Percentiles rank a stretch among this genome's conserved stretches.
These are phyloP conservation scores for Ephydatia muelleri DNA, from an alignment of 37 sponge, comb jelly and placozoan species.

Conservation along the genomic window DNA sequence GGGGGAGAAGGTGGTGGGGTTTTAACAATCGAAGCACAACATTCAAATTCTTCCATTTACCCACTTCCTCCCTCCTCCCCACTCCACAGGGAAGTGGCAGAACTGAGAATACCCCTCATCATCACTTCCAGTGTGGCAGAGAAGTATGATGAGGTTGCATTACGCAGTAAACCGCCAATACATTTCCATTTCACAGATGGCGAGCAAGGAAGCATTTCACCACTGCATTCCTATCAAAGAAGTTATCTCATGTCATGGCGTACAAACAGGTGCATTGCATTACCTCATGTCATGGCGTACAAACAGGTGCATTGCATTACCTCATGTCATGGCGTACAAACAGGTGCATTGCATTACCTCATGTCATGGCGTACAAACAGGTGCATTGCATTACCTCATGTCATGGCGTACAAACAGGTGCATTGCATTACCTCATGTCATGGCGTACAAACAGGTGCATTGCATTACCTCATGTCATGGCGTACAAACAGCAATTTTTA, in stretches of 20 bases:
- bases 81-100: slow-evolving; percentile 34
- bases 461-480: no score
- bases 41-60: no score
- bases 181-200: slow-evolving; percentile 36
- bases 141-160: slow-evolving; percentile 3
- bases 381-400: neutral
- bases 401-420: neutral
- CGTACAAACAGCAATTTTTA: no score
- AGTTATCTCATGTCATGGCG: slow-evolving; percentile 41
- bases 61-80: neutral
- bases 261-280: slow-evolving; percentile 23
- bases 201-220: slow-evolving; percentile 40
- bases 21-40: no score
- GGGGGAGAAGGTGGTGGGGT: no score
- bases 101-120: slow-evolving; percentile 33
- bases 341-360: neutral
- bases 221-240: slow-evolving; percentile 30
- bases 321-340: neutral
- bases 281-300: neutral
- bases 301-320: neutral
- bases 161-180: neutral
- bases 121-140: slow-evolving; percentile 39
- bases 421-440: neutral
- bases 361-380: neutral
- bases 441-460: no score